Percentiles rank a stretch among this genome's conserved stretches.
Conservation (phyloP, 2,113 vertebrate genomes). For the Ictalurus furcatus region DNA sequence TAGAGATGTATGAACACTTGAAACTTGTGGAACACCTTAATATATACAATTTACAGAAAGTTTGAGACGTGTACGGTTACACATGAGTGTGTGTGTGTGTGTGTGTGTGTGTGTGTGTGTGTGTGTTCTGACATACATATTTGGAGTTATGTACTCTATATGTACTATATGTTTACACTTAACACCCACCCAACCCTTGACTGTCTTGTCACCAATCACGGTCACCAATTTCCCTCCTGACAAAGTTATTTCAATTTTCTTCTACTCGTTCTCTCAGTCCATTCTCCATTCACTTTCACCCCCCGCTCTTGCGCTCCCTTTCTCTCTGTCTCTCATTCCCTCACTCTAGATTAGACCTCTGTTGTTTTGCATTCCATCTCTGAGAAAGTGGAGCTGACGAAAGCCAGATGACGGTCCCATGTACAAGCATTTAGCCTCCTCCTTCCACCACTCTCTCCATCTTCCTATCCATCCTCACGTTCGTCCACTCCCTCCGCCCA, state of each 20-base stretch:
- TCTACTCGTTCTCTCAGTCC: not conserved
- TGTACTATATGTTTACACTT: slow-evolving; percentile 15
- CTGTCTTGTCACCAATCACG: not conserved
- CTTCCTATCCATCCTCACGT: not conserved
- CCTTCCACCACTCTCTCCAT: not conserved
- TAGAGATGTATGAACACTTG: not conserved
- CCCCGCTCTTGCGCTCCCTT: not conserved
- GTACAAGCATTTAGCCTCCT: slow-evolving; percentile 6
- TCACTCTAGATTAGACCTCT: slow-evolving; percentile 30
- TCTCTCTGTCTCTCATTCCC: slow-evolving; percentile 25
- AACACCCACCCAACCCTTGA: slow-evolving; percentile 9
- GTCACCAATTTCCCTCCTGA: not conserved
- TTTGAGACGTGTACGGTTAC: not conserved
- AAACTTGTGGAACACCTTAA: not conserved
- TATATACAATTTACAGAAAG: slow-evolving; percentile 8
- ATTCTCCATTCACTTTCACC: slow-evolving; percentile 1
- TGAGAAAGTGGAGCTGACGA: slow-evolving; percentile 44
- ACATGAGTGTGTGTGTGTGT: not conserved
- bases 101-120: not conserved
- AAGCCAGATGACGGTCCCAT: slow-evolving; percentile 42
- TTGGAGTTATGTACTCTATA: not conserved
- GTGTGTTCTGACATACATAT: not conserved
- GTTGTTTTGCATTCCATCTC: slow-evolving; percentile 45
- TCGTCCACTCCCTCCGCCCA: not conserved
- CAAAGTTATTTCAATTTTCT: not conserved